phyloP scores from a whole-genome alignment of 1,140 invertebrate genomes.

The Trichomalopsis sarcophagae region DNA sequence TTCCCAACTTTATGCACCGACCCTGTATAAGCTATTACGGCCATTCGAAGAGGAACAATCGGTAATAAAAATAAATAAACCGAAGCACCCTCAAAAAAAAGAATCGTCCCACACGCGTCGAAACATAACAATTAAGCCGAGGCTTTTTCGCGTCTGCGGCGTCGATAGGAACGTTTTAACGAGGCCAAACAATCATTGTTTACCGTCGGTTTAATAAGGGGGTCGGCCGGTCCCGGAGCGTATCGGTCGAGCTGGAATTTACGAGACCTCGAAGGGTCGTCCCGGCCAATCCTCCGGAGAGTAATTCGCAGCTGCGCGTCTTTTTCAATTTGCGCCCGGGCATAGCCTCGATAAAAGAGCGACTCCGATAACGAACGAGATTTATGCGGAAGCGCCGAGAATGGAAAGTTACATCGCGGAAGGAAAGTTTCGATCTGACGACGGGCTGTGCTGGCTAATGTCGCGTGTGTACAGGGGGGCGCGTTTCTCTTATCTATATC shows the following conservation, averaged over 20 bases:
- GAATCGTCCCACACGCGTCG: background rate
- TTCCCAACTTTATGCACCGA: no score
- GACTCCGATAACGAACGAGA: background rate
- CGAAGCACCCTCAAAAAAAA: no score
- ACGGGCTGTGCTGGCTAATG: background rate
- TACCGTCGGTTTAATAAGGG: constrained; percentile 19
- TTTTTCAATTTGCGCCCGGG: constrained; percentile 24
- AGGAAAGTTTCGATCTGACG: background rate
- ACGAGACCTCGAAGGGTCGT: constrained; percentile 21
- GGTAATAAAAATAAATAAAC: no score
- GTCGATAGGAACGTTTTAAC: constrained; percentile 14
- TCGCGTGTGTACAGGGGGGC: background rate
- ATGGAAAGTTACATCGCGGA: background rate
- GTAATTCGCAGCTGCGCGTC: constrained; percentile 2
- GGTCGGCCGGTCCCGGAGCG: background rate
- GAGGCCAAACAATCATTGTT: constrained; percentile 9
- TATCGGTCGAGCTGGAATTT: constrained; percentile 10
- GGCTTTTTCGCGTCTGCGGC: background rate
- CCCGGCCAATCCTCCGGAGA: background rate
- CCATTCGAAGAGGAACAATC: no score
- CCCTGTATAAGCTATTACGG: no score
- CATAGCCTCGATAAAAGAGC: background rate
- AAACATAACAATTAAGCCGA: constrained; percentile 8
- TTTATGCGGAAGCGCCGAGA: background rate
- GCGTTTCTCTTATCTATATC: background rate